Conservation (phyloP, 2,797 vertebrate genomes). For the Coregonus ussuriensis region DNA sequence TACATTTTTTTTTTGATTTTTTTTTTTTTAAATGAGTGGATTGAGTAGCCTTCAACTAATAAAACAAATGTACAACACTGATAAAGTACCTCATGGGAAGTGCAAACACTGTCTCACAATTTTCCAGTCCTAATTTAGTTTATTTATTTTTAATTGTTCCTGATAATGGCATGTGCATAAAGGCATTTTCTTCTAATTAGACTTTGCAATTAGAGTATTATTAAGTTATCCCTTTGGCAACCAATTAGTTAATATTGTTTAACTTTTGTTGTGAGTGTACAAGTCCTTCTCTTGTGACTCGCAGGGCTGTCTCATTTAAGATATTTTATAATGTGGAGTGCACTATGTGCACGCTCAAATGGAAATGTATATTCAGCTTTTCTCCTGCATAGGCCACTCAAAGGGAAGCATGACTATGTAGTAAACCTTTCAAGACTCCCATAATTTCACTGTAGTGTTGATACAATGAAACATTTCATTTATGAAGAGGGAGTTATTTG, state of each 20-base stretch:
- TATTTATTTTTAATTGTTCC: no score
- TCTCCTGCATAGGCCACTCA: constrained; percentile 28
- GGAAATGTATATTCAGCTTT: constrained; percentile 8
- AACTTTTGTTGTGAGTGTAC: background rate
- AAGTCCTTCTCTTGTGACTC: background rate
- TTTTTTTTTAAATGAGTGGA: no score
- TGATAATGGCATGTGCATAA: background rate
- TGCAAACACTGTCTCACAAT: no score
- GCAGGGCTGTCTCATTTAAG: background rate
- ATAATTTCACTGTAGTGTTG: constrained; percentile 62
- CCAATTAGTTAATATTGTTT: no score
- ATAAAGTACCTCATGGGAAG: no score
- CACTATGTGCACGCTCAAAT: background rate
- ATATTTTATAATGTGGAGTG: background rate
- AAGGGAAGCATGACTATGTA: constrained; percentile 46
- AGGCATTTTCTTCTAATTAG: background rate
- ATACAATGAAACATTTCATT: constrained; percentile 68
- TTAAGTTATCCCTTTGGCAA: background rate
- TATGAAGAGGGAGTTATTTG: constrained; percentile 43
- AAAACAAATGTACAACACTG: no score
- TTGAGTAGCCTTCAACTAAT: no score
- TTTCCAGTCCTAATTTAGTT: no score
- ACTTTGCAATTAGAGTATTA: background rate
- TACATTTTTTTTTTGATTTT: no score
- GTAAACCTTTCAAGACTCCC: constrained; percentile 58